phyloP scores from a whole-genome alignment of 2,113 vertebrate species.

The Genyomyrus donnyi region DNA sequence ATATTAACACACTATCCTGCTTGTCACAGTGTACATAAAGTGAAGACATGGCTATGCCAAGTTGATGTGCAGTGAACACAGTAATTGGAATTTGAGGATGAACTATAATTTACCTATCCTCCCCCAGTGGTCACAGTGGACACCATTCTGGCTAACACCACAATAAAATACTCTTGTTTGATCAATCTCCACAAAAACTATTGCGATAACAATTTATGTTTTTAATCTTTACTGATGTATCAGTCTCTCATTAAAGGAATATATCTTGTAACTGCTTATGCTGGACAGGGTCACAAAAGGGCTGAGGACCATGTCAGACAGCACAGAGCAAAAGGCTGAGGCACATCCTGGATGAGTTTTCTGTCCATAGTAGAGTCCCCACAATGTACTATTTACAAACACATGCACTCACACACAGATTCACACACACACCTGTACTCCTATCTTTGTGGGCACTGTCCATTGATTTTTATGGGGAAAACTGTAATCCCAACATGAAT shows the following conservation, averaged over 20 bases:
- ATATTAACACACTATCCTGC: background rate
- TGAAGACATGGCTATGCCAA: background rate
- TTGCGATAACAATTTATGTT: constrained; percentile 6
- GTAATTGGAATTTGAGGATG: constrained; percentile 16
- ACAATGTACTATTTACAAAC: background rate
- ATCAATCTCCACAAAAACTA: background rate
- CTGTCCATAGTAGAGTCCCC: background rate
- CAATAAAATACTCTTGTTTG: background rate
- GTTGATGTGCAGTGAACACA: background rate
- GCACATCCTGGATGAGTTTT: background rate
- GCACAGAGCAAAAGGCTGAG: background rate
- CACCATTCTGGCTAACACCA: background rate
- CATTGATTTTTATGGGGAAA: background rate
- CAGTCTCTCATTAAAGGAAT: constrained; percentile 11
- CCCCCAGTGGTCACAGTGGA: background rate
- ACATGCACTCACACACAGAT: background rate
- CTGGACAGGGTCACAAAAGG: background rate
- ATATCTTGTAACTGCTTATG: background rate
- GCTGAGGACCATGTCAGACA: background rate
- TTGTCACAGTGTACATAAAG: background rate
- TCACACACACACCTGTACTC: background rate
- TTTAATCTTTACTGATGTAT: constrained; percentile 3
- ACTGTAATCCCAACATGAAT: background rate
- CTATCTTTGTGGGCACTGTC: background rate
- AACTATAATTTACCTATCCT: constrained; percentile 5